Evolutionary conservation across 2,113 vertebrate genomes (phyloP).

Genomic region (Hydrochoerus hydrochaeris): DNA sequence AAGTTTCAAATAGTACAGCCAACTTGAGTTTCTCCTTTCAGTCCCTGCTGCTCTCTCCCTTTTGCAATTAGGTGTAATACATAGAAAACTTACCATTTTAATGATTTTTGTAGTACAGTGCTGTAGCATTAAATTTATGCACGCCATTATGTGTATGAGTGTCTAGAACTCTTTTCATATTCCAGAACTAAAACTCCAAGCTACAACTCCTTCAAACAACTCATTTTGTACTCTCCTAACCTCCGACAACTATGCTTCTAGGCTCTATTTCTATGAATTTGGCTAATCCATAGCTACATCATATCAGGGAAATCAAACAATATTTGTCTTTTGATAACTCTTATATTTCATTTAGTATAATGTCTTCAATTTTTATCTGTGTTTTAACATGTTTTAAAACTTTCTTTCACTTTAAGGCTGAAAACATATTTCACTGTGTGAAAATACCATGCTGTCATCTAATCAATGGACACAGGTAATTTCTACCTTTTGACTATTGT

Average conservation of each 20-base stretch:
- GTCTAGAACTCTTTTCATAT: not conserved
- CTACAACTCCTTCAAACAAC: not conserved
- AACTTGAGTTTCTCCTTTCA: not conserved
- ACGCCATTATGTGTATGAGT: not conserved
- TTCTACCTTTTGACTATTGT: not conserved
- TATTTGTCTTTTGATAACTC: not conserved
- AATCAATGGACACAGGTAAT: not conserved
- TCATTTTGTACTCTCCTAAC: not conserved
- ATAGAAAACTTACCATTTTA: not conserved
- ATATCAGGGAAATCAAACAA: not conserved
- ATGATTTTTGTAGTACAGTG: not conserved
- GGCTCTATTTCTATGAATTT: not conserved
- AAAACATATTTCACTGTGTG: not conserved
- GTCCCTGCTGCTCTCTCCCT: not conserved
- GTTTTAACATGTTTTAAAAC: not conserved
- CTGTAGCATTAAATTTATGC: not conserved
- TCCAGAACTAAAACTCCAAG: not conserved
- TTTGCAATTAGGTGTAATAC: not conserved
- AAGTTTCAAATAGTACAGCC: not conserved
- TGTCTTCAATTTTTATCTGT: not conserved
- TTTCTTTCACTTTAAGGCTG: not conserved
- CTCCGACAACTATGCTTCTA: not conserved
- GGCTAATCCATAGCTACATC: not conserved
- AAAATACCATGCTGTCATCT: not conserved
- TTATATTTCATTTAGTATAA: not conserved